These are phyloP conservation scores for Darevskia mixta DNA, from an alignment of 2,797 vertebrate genomes.

Conservation along the genomic window DNA sequence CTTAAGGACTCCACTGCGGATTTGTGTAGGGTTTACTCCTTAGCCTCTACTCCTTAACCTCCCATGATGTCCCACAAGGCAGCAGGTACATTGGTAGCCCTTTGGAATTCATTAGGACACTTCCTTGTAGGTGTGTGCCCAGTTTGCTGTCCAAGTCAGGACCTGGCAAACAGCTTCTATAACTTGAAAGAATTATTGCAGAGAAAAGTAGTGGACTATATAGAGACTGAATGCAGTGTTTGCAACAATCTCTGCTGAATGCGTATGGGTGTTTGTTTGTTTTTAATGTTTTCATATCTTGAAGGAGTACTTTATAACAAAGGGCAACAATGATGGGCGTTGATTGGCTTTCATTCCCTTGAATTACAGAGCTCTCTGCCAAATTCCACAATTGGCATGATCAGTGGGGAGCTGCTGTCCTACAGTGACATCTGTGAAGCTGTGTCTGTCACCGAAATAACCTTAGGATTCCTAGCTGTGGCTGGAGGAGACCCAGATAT, in stretches of 20 bases:
- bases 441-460: constrained; percentile 86
- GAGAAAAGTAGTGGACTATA: not conserved
- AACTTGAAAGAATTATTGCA: too few relatives aligned
- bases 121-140: not conserved
- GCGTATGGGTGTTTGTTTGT: not conserved
- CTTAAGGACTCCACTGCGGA: too few relatives aligned
- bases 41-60: too few relatives aligned
- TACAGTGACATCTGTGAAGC: constrained; percentile 94
- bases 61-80: too few relatives aligned
- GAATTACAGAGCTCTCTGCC: constrained; percentile 84
- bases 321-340: not conserved
- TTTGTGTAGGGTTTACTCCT: too few relatives aligned
- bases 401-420: constrained; percentile 88
- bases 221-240: not conserved
- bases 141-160: not conserved
- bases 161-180: not conserved
- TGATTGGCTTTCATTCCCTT: not conserved
- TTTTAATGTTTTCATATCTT: not conserved
- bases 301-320: not conserved
- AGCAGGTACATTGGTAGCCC: not conserved
- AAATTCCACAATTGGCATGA: constrained; percentile 73
- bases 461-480: constrained; percentile 91
- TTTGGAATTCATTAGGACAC: not conserved
- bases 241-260: not conserved
- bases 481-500: constrained; percentile 84